Percentiles rank a stretch among this genome's conserved stretches.
phyloP scores from a whole-genome alignment of 2,888 invertebrate species.

The Scaptomyza caliginosa region DNA sequence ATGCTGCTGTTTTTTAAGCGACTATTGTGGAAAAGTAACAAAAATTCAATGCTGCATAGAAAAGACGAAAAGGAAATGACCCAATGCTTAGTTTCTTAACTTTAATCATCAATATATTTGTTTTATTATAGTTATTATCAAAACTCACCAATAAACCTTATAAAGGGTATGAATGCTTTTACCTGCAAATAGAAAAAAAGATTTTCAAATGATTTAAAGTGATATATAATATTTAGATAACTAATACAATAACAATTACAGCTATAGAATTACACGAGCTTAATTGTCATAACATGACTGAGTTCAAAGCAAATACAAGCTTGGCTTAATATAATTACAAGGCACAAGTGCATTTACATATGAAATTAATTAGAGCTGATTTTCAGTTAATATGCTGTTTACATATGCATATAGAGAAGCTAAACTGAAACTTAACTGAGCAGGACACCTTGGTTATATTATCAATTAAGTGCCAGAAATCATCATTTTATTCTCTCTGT shows the following conservation, averaged over 20 bases:
- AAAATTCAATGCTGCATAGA: no score
- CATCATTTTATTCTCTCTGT: neutral
- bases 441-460: neutral
- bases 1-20: no score
- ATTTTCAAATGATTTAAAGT: neutral
- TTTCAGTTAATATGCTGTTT: neutral
- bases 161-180: neutral
- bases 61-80: no score
- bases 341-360: neutral
- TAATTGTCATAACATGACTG: no score
- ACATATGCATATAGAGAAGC: neutral
- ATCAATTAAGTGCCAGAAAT: neutral
- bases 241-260: no score
- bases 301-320: neutral
- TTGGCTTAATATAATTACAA: neutral
- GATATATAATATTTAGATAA: no score
- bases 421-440: neutral
- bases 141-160: neutral
- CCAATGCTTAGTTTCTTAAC: no score
- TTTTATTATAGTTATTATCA: no score
- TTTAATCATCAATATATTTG: no score
- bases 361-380: neutral
- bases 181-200: slow-evolving; percentile 32
- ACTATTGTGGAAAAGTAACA: no score
- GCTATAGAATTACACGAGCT: no score